Evolutionary conservation across 1,140 invertebrate genomes (phyloP), one percentile per base, ranked within the genome.

Genomic region (Zelostemma sp.): DNA sequence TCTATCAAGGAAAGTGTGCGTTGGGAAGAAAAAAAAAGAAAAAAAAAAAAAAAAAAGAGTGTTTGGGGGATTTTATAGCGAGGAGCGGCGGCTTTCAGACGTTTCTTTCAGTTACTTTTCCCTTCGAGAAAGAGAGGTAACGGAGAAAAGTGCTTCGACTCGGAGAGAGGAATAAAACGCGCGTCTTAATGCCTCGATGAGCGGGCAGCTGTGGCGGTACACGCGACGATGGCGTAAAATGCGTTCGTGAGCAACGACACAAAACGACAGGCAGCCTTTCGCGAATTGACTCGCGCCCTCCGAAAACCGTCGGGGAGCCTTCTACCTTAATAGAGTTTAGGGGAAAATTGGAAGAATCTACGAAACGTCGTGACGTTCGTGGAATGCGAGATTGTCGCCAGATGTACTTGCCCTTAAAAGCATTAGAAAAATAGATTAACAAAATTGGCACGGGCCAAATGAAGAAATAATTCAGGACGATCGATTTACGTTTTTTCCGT

Each of bases 191-290:
- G 58, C 57, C 55, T 21, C 45, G 67, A 40, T 25, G 41, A 59
- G 43, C 57, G 68, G 68, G 59, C 68, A 56, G 54, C 35, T 47
- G 18, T 40, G 5, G 35, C 14, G 9, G 49, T n/a, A 35, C 47
- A 67, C 50, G 58, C 62, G 68, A 61, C 61, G 53, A 61, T 62
- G 56, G 62, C 68, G 62, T 57, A 67, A 72, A 69, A 70, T 47
- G 62, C 61, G 62, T 48, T 63, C 60, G 68, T 66, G 68, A 73
- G 70, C 60, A 68, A 68, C 63, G 67, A 62, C 67, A 61, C 67
- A 66, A 75, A 75, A 73, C 67, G 70, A 75, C 43, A 49, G 66
- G 50, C 56, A 50, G 64, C 59, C 65, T 57, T 63, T 68, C 66
- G 67, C 63, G 73, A 72, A 73, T 75, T 63, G 67, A 60, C 62